phyloP scores from a whole-genome alignment of 2,888 invertebrate genomes.

The Acrobeloides nanus region DNA sequence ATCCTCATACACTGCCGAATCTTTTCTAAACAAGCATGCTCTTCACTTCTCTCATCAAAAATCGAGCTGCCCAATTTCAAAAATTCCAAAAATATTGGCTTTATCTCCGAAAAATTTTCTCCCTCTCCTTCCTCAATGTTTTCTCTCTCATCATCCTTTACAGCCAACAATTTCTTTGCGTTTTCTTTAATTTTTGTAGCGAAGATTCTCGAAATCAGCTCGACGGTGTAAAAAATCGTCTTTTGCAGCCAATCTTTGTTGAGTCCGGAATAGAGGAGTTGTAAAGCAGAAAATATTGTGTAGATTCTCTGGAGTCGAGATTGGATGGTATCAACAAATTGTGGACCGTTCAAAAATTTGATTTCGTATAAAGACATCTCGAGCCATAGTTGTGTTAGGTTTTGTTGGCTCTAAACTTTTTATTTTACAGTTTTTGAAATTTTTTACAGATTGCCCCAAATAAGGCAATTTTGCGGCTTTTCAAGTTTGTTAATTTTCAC shows the following conservation, averaged over 20 bases:
- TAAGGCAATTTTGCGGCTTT: no score
- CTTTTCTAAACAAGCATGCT: constrained; percentile 23
- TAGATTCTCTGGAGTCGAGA: constrained; percentile 11
- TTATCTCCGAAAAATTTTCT: constrained; percentile 10
- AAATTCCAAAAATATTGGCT: constrained; percentile 15
- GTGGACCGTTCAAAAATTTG: constrained; percentile 16
- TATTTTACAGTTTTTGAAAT: constrained; percentile 1
- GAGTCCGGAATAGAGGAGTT: constrained; percentile 8
- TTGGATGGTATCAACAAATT: background rate
- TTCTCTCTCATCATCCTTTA: constrained; percentile 5
- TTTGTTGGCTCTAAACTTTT: constrained; percentile 16
- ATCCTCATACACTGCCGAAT: constrained; percentile 26
- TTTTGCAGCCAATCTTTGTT: constrained; percentile 29
- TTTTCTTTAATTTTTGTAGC: constrained; percentile 21
- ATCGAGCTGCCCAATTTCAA: constrained; percentile 16
- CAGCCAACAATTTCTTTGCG: constrained; percentile 1
- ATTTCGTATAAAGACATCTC: constrained; percentile 25
- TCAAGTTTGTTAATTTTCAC: no score
- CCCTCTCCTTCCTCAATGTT: constrained; percentile 7
- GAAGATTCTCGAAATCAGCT: constrained; percentile 21
- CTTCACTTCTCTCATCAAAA: constrained; percentile 18
- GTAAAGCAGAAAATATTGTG: constrained; percentile 12
- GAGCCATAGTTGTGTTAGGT: constrained; percentile 15
- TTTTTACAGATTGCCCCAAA: background rate
- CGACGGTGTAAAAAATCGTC: constrained; percentile 20